These are phyloP conservation scores for Neria commutata DNA, from an alignment of 2,888 invertebrate genomes.

Conservation along the genomic window DNA sequence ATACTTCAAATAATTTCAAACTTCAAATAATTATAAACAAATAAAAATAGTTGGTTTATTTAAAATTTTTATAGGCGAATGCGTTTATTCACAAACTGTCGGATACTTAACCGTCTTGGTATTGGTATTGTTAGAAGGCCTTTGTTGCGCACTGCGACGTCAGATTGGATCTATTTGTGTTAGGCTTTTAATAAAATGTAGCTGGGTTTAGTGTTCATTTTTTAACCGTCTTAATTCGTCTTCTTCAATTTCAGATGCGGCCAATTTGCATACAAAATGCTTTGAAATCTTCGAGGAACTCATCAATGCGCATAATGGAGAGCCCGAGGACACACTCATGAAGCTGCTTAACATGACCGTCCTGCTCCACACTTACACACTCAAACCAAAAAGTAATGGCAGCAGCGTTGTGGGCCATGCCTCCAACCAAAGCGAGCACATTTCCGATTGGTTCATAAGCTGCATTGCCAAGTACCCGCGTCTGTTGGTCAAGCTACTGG, in stretches of 20 bases:
- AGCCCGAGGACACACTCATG: constrained; percentile 54
- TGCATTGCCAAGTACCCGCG: constrained; percentile 55
- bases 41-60: too few relatives aligned
- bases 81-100: too few relatives aligned
- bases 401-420: constrained; percentile 12
- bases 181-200: background rate
- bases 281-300: constrained; percentile 57
- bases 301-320: constrained; percentile 57
- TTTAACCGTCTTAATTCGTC: background rate
- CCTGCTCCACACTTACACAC: constrained; percentile 50
- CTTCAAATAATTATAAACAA: too few relatives aligned
- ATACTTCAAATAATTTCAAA: too few relatives aligned
- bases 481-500: constrained; percentile 47
- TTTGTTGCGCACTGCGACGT: too few relatives aligned
- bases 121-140: too few relatives aligned
- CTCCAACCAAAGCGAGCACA: constrained; percentile 45
- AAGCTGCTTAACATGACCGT: constrained; percentile 56
- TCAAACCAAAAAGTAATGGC: constrained; percentile 29
- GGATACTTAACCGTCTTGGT: too few relatives aligned
- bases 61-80: too few relatives aligned
- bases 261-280: constrained; percentile 51
- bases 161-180: too few relatives aligned
- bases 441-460: constrained; percentile 59
- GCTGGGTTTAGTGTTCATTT: background rate
- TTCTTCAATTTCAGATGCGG: constrained; percentile 43